Conservation (phyloP, 2,888 invertebrate genomes). For the Drosophila siamana region DNA sequence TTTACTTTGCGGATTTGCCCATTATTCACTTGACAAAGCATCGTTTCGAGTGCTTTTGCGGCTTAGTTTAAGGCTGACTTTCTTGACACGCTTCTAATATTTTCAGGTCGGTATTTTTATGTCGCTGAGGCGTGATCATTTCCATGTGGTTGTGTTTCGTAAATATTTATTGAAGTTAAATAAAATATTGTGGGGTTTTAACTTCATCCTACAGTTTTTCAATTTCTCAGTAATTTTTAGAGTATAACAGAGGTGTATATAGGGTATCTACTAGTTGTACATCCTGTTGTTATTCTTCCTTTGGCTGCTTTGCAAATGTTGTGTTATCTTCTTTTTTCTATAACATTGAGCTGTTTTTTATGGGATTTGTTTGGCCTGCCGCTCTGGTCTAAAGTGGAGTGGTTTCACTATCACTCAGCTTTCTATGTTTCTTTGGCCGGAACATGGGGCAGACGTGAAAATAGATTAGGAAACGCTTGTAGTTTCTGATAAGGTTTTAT, state of each 20-base stretch:
- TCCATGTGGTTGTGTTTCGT: too few relatives aligned
- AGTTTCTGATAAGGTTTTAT: conserved; percentile 6
- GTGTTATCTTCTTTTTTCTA: conserved; percentile 75
- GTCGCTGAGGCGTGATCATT: too few relatives aligned
- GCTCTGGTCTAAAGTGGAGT: conserved; percentile 25
- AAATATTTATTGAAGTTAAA: too few relatives aligned
- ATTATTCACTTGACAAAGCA: conserved; percentile 77
- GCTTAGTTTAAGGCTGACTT: conserved; percentile 76
- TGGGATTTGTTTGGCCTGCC: conserved; percentile 61
- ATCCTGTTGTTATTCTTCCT: not conserved
- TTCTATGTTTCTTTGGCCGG: conserved; percentile 14
- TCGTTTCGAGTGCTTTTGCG: conserved; percentile 73
- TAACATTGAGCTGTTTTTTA: conserved; percentile 78
- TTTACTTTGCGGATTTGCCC: conserved; percentile 78
- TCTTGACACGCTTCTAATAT: conserved; percentile 59
- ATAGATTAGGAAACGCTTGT: conserved; percentile 48
- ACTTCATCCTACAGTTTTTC: too few relatives aligned
- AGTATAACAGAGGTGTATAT: not conserved
- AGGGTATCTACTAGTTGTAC: not conserved
- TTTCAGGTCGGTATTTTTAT: too few relatives aligned
- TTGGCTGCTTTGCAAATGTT: conserved; percentile 65
- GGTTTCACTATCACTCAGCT: conserved; percentile 14
- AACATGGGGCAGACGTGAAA: conserved; percentile 34
- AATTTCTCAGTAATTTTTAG: too few relatives aligned
- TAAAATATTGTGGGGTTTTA: too few relatives aligned